Percentiles rank a stretch among this genome's conserved stretches.
Evolutionary conservation across 1,140 invertebrate genomes (phyloP).

Genomic region (Drosophila punjabiensis): DNA sequence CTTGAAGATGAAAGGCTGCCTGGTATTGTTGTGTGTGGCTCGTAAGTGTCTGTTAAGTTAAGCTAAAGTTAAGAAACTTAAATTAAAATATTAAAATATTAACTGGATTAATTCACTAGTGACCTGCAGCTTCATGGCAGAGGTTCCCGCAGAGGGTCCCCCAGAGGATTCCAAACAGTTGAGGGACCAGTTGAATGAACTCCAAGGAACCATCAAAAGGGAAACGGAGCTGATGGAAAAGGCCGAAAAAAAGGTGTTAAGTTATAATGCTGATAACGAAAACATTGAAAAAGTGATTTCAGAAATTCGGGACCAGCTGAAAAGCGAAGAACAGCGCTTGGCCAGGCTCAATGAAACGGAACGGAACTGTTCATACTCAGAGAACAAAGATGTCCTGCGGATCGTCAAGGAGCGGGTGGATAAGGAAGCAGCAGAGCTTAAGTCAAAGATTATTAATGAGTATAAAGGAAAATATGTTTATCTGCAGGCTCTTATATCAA

Average conservation of each 20-base stretch:
- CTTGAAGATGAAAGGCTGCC: not conserved
- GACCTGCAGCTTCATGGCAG: not conserved
- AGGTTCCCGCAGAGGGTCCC: not conserved
- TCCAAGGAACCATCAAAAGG: no score
- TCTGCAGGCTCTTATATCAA: no score
- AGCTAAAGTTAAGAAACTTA: no score
- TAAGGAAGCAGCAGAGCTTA: rapidly evolving
- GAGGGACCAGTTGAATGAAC: no score
- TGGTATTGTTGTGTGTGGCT: slow-evolving; percentile 2
- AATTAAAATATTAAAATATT: not conserved
- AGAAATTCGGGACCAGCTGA: no score
- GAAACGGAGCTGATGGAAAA: no score
- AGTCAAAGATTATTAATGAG: rapidly evolving
- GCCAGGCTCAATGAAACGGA: not conserved
- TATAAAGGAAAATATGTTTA: no score
- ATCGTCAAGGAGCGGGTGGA: not conserved
- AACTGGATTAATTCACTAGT: not conserved
- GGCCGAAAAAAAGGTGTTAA: no score
- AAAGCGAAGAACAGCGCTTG: not conserved
- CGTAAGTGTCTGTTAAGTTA: not conserved
- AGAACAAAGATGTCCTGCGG: not conserved
- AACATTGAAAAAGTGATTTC: no score
- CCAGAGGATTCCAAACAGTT: no score
- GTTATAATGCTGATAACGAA: no score
- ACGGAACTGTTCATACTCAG: not conserved